Conservation (phyloP, 2,797 vertebrate genomes). For the Cyprinella venusta region DNA sequence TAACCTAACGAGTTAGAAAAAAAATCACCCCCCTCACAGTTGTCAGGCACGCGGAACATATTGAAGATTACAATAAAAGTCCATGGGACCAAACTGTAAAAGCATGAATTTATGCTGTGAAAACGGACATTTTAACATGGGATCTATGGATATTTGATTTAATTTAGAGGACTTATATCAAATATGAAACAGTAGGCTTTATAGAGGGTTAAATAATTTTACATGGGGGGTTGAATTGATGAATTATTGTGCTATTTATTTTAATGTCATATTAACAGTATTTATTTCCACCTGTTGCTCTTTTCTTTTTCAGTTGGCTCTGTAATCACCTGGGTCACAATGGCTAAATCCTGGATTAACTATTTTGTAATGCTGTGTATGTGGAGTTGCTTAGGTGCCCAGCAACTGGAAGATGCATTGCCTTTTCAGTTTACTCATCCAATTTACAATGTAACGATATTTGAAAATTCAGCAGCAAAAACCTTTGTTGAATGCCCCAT, state of each 20-base stretch:
- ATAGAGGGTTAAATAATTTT: neutral
- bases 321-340: conserved; percentile 62
- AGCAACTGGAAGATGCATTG: conserved; percentile 62
- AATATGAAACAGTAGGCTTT: neutral
- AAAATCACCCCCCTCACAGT: no score
- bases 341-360: conserved; percentile 77
- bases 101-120: no score
- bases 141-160: no score
- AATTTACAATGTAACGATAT: conserved; percentile 83
- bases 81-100: no score
- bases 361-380: conserved; percentile 72
- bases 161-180: neutral
- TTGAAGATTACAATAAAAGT: no score
- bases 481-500: conserved; percentile 81
- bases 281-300: conserved; percentile 13
- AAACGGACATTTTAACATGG: no score
- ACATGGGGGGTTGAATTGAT: neutral
- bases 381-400: conserved; percentile 74
- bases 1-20: no score
- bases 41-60: no score
- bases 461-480: conserved; percentile 86
- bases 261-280: neutral
- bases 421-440: conserved; percentile 80
- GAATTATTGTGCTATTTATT: neutral
- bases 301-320: conserved; percentile 25